phyloP scores from a whole-genome alignment of 2,888 invertebrate species.

The Zeuzera pyrina region DNA sequence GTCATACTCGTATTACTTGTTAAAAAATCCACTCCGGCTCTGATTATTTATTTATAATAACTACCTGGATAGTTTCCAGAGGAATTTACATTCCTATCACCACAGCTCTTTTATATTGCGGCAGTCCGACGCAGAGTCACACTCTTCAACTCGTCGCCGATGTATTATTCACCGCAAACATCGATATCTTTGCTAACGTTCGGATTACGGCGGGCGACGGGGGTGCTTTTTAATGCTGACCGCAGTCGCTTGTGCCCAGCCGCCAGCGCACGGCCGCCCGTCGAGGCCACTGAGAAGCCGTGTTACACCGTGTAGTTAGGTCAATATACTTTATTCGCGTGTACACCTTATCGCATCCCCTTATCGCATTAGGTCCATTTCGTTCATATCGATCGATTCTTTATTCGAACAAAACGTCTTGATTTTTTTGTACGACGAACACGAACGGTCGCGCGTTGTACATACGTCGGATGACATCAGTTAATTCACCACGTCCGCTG shows the following conservation, averaged over 20 bases:
- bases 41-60: slow-evolving; percentile 30
- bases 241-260: slow-evolving; percentile 60
- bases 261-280: slow-evolving; percentile 58
- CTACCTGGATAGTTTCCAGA: slow-evolving; percentile 56
- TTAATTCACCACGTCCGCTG: slow-evolving; percentile 65
- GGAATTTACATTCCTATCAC: too few species aligned
- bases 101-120: slow-evolving; percentile 10
- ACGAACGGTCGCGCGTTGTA: slow-evolving; percentile 53
- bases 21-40: not conserved
- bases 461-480: slow-evolving; percentile 68
- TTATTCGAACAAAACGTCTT: slow-evolving; percentile 42
- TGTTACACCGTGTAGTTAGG: slow-evolving; percentile 58
- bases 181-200: slow-evolving; percentile 60
- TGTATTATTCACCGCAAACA: slow-evolving; percentile 62
- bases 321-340: slow-evolving; percentile 68
- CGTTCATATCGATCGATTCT: slow-evolving; percentile 57
- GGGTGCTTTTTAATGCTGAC: slow-evolving; percentile 48
- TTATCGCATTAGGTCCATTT: slow-evolving; percentile 70
- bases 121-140: slow-evolving; percentile 37
- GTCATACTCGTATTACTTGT: slow-evolving; percentile 1
- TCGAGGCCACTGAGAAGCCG: slow-evolving; percentile 59
- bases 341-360: slow-evolving; percentile 62
- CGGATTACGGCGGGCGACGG: slow-evolving; percentile 53
- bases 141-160: slow-evolving; percentile 23
- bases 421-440: slow-evolving; percentile 50